Conservation (phyloP, 2,797 vertebrate species). For the Takifugu rubripes region DNA sequence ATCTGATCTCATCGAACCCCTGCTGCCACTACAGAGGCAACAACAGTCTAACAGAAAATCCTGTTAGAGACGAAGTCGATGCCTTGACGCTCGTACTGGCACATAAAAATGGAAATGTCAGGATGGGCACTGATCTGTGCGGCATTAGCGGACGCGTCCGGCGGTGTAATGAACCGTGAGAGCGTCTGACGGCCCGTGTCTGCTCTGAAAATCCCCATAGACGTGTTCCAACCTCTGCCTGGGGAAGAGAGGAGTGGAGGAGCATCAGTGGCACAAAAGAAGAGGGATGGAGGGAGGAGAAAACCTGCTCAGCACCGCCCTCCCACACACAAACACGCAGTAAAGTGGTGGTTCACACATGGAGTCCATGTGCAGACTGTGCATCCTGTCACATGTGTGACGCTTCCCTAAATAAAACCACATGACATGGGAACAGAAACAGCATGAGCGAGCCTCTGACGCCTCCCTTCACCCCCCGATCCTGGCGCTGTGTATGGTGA, state of each 20-base stretch:
- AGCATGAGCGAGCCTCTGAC: conserved; percentile 27
- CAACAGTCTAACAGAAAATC: conserved; percentile 7
- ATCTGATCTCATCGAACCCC: conserved; percentile 52
- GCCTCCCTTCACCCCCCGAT: conserved; percentile 35
- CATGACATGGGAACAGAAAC: conserved; percentile 39
- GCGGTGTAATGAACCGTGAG: conserved; percentile 41
- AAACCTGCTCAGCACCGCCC: conserved; percentile 8
- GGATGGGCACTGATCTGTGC: background rate
- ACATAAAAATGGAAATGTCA: conserved; percentile 1
- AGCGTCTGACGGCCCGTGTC: conserved; percentile 14
- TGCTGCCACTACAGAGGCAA: conserved; percentile 40
- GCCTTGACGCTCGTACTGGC: conserved; percentile 1
- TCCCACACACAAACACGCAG: conserved; percentile 13
- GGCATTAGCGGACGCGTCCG: conserved; percentile 12
- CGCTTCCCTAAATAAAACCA: conserved; percentile 1
- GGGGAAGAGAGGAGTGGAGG: background rate
- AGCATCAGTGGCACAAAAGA: background rate
- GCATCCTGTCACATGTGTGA: conserved; percentile 1
- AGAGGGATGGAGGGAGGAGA: background rate
- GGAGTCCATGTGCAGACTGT: background rate
- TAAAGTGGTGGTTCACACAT: background rate
- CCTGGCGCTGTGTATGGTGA: conserved; percentile 18
- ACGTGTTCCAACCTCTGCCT: conserved; percentile 18
- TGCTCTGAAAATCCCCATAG: conserved; percentile 5
- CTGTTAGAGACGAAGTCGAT: conserved; percentile 26